Evolutionary conservation across 2,888 invertebrate species (phyloP).

Genomic region (Hanleya hanleyi): DNA sequence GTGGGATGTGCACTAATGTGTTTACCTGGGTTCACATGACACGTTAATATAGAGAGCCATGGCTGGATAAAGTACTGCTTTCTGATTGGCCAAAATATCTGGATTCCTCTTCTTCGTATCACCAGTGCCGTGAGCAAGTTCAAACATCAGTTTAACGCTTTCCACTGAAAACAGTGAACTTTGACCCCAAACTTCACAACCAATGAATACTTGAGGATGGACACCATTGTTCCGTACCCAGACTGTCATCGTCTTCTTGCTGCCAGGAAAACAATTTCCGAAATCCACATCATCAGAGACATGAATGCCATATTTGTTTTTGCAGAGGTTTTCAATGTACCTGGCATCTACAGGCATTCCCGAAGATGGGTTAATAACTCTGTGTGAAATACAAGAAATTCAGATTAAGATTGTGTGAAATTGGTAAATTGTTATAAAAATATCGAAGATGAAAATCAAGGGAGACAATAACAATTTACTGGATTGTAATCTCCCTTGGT

Average conservation of each 20-base stretch:
- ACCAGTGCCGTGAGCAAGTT: background rate
- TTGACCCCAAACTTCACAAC: constrained; percentile 24
- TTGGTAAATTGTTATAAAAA: too few relatives aligned
- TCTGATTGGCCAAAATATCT: constrained; percentile 12
- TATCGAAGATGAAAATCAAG: too few relatives aligned
- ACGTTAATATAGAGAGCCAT: constrained; percentile 42
- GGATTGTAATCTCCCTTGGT: too few relatives aligned
- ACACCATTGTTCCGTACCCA: constrained; percentile 46
- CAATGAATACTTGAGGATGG: constrained; percentile 28
- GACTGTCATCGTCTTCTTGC: constrained; percentile 32
- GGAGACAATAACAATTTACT: too few relatives aligned
- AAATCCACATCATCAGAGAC: constrained; percentile 42
- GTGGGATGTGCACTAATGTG: too few relatives aligned
- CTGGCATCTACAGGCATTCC: background rate
- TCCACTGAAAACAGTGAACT: constrained; percentile 19
- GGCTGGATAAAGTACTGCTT: constrained; percentile 37
- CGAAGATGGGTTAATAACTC: background rate
- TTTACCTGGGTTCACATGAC: constrained; percentile 42
- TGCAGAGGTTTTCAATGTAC: constrained; percentile 31
- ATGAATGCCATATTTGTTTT: constrained; percentile 46
- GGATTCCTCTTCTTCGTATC: background rate
- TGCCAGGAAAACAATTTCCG: constrained; percentile 36
- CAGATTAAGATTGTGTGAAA: too few relatives aligned
- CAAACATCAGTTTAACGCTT: constrained; percentile 29
- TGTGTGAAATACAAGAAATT: too few relatives aligned